Percentiles rank a stretch among this genome's conserved stretches.
These are phyloP conservation scores for Pyrgus malvae DNA, from an alignment of 2,888 invertebrate genomes.

Conservation along the genomic window DNA sequence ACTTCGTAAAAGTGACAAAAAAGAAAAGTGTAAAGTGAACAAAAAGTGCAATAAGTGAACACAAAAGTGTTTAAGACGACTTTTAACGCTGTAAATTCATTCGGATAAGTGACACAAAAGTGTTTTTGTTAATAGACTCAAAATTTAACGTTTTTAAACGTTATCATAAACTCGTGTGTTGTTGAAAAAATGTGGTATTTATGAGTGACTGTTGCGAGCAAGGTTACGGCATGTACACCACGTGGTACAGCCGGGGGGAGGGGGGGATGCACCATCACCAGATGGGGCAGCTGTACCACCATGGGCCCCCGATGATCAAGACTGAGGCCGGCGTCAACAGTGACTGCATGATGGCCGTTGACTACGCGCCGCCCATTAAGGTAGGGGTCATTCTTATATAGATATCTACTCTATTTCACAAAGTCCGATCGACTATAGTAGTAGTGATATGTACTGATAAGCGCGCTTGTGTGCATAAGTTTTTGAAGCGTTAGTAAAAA, in stretches of 20 bases:
- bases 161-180: slow-evolving; percentile 12
- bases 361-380: slow-evolving; percentile 85
- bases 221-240: slow-evolving; percentile 76
- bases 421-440: too few species aligned
- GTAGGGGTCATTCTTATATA: slow-evolving; percentile 55
- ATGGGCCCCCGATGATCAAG: slow-evolving; percentile 82
- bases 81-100: too few species aligned
- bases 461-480: too few species aligned
- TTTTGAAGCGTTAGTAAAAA: too few species aligned
- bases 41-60: background rate
- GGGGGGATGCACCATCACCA: slow-evolving; percentile 78
- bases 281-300: slow-evolving; percentile 79
- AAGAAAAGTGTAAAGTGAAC: background rate
- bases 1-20: background rate
- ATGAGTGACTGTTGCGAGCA: slow-evolving; percentile 74
- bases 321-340: slow-evolving; percentile 83
- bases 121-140: background rate
- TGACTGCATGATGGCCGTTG: slow-evolving; percentile 85
- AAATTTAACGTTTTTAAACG: background rate
- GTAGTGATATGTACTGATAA: too few species aligned
- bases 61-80: background rate
- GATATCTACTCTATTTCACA: background rate
- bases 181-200: slow-evolving; percentile 53
- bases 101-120: background rate
- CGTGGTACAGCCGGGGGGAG: slow-evolving; percentile 79